Conservation (phyloP, 1,140 invertebrate species). For the Caerostris darwini region DNA sequence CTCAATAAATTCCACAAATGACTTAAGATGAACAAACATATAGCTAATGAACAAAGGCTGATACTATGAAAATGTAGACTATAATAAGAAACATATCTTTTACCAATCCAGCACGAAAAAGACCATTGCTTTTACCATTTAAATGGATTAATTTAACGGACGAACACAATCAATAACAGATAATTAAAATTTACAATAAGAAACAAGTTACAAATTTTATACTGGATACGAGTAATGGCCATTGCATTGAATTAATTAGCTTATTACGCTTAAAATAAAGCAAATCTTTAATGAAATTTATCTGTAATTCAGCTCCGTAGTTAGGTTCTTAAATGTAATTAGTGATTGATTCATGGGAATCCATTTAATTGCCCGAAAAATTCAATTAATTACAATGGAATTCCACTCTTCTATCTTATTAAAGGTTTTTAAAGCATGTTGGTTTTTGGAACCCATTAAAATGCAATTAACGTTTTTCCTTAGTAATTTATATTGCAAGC, state of each 20-base stretch:
- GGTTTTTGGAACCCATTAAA: background rate
- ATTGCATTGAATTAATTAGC: background rate
- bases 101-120: too few species aligned
- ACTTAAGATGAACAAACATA: too few species aligned
- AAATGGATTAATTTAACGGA: too few species aligned
- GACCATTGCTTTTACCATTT: too few species aligned
- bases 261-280: constrained; percentile 16
- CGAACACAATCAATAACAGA: background rate
- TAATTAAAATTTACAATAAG: background rate
- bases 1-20: too few species aligned
- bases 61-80: too few species aligned
- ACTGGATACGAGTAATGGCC: background rate
- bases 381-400: background rate
- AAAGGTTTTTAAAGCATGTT: background rate
- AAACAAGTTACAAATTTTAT: background rate
- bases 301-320: background rate
- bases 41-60: too few species aligned
- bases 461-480: background rate
- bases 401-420: background rate
- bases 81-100: too few species aligned
- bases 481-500: background rate
- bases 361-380: background rate
- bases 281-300: background rate
- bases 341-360: background rate
- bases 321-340: background rate